A percentile compares a stretch with the other conserved stretches of the same genome.
These are phyloP conservation scores for Zaprionus kolodkinae DNA, from an alignment of 1,140 invertebrate species.

Conservation along the genomic window DNA sequence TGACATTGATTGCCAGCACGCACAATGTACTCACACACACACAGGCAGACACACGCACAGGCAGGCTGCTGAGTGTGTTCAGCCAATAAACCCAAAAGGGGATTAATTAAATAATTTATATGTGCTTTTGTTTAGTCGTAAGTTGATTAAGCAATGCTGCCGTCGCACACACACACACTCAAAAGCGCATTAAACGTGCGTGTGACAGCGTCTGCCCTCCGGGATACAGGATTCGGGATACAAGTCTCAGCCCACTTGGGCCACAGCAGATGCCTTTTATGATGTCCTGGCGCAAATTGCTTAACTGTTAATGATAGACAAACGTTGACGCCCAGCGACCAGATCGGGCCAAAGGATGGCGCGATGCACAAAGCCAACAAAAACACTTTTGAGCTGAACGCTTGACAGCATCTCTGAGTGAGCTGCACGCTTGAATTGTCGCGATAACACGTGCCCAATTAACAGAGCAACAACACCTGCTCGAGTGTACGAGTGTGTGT, in stretches of 20 bases:
- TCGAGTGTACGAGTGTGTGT: not conserved
- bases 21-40: conserved; percentile 36
- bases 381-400: conserved; percentile 21
- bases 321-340: conserved; percentile 48
- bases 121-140: conserved; percentile 77
- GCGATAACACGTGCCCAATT: conserved; percentile 70
- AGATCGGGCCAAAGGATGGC: conserved; percentile 6
- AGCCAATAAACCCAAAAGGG: conserved; percentile 69
- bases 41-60: not conserved
- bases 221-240: conserved; percentile 4
- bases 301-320: conserved; percentile 72
- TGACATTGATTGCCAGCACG: conserved; percentile 78
- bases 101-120: conserved; percentile 83
- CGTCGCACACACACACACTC: conserved; percentile 28
- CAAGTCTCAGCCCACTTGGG: not conserved
- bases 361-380: conserved; percentile 12
- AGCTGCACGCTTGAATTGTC: conserved; percentile 24
- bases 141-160: conserved; percentile 71
- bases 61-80: conserved; percentile 33
- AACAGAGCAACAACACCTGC: conserved; percentile 53
- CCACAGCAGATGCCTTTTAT: conserved; percentile 43
- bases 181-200: conserved; percentile 58
- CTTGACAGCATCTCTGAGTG: conserved; percentile 30
- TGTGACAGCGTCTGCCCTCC: conserved; percentile 28
- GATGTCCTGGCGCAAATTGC: conserved; percentile 57